These are phyloP conservation scores for Scaptodrosophila latifasciaeformis DNA, from an alignment of 2,888 invertebrate genomes.

Conservation along the genomic window DNA sequence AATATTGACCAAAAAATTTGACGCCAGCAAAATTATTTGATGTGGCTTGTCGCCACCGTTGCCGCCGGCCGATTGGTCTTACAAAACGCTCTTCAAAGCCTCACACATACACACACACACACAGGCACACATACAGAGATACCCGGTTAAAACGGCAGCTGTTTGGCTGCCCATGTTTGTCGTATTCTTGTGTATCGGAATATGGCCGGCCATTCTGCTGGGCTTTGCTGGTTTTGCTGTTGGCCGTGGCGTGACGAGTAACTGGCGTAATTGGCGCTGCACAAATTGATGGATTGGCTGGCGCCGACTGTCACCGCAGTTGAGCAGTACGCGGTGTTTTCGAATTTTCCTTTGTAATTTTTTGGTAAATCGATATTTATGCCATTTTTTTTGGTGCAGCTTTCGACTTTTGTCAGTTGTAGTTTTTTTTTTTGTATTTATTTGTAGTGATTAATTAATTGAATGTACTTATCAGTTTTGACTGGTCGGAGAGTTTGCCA, in stretches of 20 bases:
- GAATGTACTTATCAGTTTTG: constrained; percentile 45
- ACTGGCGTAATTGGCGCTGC: constrained; percentile 67
- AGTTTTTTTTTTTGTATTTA: constrained; percentile 32
- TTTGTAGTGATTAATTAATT: constrained; percentile 63
- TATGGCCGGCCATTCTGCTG: constrained; percentile 12
- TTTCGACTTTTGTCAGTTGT: constrained; percentile 39
- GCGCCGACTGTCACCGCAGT: constrained; percentile 66
- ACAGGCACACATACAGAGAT: too few species aligned
- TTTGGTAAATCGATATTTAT: constrained; percentile 57
- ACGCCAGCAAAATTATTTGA: constrained; percentile 53
- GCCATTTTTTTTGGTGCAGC: constrained; percentile 50
- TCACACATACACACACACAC: too few species aligned
- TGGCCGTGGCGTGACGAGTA: constrained; percentile 62
- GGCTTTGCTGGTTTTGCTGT: constrained; percentile 15
- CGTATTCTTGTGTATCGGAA: constrained; percentile 3
- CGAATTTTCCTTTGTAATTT: constrained; percentile 39
- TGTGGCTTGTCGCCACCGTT: constrained; percentile 30
- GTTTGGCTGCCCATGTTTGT: too few species aligned
- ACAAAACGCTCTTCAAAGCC: constrained; percentile 28
- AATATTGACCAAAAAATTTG: constrained; percentile 40
- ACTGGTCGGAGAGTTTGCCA: background rate
- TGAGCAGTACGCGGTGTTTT: constrained; percentile 43
- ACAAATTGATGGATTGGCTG: constrained; percentile 73
- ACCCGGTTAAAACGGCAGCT: too few species aligned
- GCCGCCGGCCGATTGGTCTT: constrained; percentile 20